A percentile compares a stretch with the other conserved stretches of the same genome.
These are phyloP conservation scores for Nansenia antarctica DNA, from an alignment of 2,113 vertebrate species.

Conservation along the genomic window DNA sequence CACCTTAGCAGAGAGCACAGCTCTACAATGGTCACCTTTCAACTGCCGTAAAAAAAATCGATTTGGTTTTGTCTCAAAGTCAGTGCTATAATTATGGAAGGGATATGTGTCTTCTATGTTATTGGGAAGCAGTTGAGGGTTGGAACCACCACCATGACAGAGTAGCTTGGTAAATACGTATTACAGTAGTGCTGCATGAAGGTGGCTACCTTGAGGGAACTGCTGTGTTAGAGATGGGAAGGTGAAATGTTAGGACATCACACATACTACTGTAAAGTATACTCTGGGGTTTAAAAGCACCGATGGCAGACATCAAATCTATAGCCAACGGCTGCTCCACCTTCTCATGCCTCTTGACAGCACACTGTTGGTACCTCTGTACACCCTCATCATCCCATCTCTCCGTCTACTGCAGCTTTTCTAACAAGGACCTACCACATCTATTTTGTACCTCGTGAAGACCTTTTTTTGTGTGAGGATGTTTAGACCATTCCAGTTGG, in stretches of 20 bases:
- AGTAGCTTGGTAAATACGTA: neutral
- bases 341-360: neutral
- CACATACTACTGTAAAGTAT: neutral
- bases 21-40: neutral
- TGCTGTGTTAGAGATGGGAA: no score
- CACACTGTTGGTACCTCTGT: neutral
- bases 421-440: neutral
- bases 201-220: no score
- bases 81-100: neutral
- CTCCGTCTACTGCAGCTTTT: neutral
- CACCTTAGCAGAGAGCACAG: neutral
- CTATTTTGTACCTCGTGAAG: neutral
- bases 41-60: no score
- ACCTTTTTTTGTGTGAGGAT: no score
- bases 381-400: neutral
- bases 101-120: neutral
- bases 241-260: neutral
- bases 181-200: neutral
- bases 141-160: neutral
- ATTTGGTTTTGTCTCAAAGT: neutral
- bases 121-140: neutral
- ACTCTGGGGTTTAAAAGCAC: neutral
- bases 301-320: neutral
- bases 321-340: neutral
- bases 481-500: conserved; percentile 17